Conservation (phyloP, 1,140 invertebrate genomes). For the Zaprionus camerounensis region DNA sequence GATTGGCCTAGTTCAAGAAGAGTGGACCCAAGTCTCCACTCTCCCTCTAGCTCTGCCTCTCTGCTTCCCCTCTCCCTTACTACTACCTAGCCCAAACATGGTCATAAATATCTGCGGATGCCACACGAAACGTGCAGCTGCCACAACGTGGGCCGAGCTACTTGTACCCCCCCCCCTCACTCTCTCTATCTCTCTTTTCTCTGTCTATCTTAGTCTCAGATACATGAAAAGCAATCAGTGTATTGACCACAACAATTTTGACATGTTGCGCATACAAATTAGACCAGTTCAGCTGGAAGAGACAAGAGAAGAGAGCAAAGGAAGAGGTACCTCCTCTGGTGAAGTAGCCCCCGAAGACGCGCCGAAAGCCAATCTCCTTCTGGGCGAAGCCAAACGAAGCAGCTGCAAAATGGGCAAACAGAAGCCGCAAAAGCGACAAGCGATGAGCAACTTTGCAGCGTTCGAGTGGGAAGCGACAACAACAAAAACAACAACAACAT, state of each 20-base stretch:
- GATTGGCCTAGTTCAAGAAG: slow-evolving; percentile 30
- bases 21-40: background rate
- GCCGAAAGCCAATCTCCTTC: slow-evolving; percentile 29
- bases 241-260: slow-evolving; percentile 84
- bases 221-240: slow-evolving; percentile 83
- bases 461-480: slow-evolving; percentile 25
- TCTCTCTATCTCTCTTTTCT: background rate
- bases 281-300: slow-evolving; percentile 36
- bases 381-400: slow-evolving; percentile 46
- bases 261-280: slow-evolving; percentile 84
- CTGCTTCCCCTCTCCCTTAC: background rate
- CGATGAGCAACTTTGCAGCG: slow-evolving; percentile 33
- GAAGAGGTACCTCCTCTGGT: background rate
- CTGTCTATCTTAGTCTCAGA: slow-evolving; percentile 11
- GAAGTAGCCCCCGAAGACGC: slow-evolving; percentile 18
- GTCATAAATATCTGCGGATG: slow-evolving; percentile 43
- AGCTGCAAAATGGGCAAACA: slow-evolving; percentile 50
- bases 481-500: slow-evolving; percentile 5
- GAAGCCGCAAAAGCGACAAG: slow-evolving; percentile 59
- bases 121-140: slow-evolving; percentile 36
- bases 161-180: background rate
- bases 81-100: background rate
- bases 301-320: too few species aligned
- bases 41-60: background rate
- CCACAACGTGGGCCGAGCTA: background rate